Percentiles rank a stretch among this genome's conserved stretches.
These are phyloP conservation scores for Oenanthe oenanthe DNA, from an alignment of 2,113 vertebrate species.

Conservation along the genomic window DNA sequence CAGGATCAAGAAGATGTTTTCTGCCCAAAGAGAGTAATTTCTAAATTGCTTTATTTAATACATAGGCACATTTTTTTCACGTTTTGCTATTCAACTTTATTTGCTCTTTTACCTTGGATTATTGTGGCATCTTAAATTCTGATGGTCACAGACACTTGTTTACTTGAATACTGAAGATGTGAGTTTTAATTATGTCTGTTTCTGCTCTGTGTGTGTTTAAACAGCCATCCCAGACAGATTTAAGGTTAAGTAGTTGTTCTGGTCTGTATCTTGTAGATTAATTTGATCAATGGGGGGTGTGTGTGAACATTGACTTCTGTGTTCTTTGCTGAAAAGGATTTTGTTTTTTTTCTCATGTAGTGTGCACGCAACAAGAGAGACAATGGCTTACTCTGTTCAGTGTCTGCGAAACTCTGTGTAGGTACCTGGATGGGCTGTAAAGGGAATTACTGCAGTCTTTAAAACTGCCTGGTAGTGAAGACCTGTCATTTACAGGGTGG, in stretches of 20 bases:
- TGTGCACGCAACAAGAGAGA: constrained; percentile 88
- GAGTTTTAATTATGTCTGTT: neutral
- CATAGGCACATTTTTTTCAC: neutral
- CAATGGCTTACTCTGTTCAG: constrained; percentile 87
- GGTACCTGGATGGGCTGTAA: constrained; percentile 51
- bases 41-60: neutral
- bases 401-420: constrained; percentile 91
- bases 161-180: neutral
- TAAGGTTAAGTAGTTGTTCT: neutral
- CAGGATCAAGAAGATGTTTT: neutral
- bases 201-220: neutral
- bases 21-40: neutral
- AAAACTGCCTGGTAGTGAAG: neutral
- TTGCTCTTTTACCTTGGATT: neutral
- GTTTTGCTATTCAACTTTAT: neutral
- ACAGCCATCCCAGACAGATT: neutral
- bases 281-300: neutral
- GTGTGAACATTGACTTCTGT: neutral
- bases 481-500: neutral
- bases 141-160: neutral
- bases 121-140: neutral
- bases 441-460: neutral
- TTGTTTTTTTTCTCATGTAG: constrained; percentile 67
- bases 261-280: neutral
- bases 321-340: neutral